Evolutionary conservation across 2,113 vertebrate species (phyloP).

Genomic region (Tragulus kanchil): DNA sequence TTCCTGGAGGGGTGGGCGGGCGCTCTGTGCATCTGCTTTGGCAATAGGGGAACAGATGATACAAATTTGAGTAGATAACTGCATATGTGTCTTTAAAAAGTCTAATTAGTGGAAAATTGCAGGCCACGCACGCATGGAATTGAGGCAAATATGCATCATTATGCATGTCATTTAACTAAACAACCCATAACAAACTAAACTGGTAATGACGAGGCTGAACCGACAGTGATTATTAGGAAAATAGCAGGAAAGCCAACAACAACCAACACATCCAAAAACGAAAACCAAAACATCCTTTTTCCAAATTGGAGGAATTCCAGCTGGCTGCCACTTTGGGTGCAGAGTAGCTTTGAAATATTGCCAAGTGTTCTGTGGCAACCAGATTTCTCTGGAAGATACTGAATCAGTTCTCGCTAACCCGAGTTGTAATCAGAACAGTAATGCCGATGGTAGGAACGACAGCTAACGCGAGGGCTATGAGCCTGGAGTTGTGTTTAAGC

Average conservation of each 20-base stretch:
- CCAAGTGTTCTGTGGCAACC: constrained; percentile 41
- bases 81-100: constrained; percentile 75
- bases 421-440: too few relatives aligned
- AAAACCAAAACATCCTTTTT: constrained; percentile 64
- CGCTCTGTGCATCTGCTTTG: constrained; percentile 67
- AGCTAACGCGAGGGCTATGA: accelerated
- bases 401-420: neutral
- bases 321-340: constrained; percentile 8
- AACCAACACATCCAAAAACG: constrained; percentile 37
- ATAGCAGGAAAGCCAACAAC: constrained; percentile 50
- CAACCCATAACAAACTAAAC: constrained; percentile 72
- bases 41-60: constrained; percentile 47
- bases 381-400: neutral
- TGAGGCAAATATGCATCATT: constrained; percentile 59
- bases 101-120: constrained; percentile 80
- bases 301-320: constrained; percentile 65
- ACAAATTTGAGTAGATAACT: constrained; percentile 71
- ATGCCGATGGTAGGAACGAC: neutral
- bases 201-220: constrained; percentile 70
- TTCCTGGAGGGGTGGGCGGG: constrained; percentile 33
- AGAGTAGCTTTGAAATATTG: constrained; percentile 42
- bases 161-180: constrained; percentile 67
- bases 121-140: constrained; percentile 40
- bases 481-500: neutral
- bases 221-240: constrained; percentile 75